Conservation (phyloP, 2,797 vertebrate genomes). For the Sarcophilus harrisii region DNA sequence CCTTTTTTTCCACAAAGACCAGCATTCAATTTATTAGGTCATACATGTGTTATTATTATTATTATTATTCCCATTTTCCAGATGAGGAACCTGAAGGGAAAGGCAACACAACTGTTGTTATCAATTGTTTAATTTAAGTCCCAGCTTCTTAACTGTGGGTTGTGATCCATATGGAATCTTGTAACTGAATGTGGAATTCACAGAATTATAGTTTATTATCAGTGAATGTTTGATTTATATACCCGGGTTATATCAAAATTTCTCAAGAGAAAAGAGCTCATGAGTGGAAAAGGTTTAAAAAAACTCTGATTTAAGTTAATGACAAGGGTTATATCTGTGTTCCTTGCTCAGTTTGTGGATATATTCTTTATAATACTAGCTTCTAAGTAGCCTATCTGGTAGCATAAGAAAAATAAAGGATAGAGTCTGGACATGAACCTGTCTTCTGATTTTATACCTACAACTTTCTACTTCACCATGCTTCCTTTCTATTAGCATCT, state of each 20-base stretch:
- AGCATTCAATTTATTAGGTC: background rate
- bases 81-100: background rate
- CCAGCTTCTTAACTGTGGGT: background rate
- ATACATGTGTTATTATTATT: background rate
- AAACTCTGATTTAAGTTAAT: too few relatives aligned
- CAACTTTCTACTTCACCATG: background rate
- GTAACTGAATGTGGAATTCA: too few relatives aligned
- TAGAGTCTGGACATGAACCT: background rate
- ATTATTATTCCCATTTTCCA: background rate
- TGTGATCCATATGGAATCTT: too few relatives aligned
- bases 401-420: background rate
- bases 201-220: too few relatives aligned
- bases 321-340: slow-evolving; percentile 5
- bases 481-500: background rate
- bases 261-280: too few relatives aligned
- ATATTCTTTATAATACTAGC: background rate
- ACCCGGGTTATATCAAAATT: too few relatives aligned
- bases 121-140: background rate
- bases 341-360: background rate
- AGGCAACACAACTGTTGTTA: background rate
- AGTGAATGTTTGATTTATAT: too few relatives aligned
- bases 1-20: background rate
- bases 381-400: background rate
- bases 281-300: too few relatives aligned
- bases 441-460: background rate